Base-by-base conservation (phyloP, 2,113 vertebrate species). In the Daboia siamensis region DNA sequence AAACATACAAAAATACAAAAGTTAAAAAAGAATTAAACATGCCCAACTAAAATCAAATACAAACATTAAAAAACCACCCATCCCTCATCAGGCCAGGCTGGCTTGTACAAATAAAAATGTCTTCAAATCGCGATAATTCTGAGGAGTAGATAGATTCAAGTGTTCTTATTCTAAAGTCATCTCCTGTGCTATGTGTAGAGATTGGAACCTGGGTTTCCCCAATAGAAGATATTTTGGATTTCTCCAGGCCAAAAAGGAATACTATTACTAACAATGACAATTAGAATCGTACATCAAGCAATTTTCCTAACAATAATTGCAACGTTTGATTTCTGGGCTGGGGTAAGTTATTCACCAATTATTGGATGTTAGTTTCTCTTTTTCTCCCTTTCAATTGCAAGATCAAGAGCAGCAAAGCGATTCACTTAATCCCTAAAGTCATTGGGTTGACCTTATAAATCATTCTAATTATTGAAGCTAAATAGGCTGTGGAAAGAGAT, bases 401-500 rank as follows among this genome's bases (percentile, higher is more conserved):
- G 93, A 90, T 92, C 57, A 84, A 91, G 93, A 93, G 64, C 69
- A 69, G 55, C 94, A 89, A 74, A 2, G 12, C 93, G 93, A 97
- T 96, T 96, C 95, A 96, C 94, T 90, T 96, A 92, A 97, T 95
- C 94, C 92, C 48, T 93, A 91, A 92, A 95, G 93, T 95, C 96
- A 96, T 93, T 96, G 94, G 94, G 94, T 94, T 94, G 95, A 93
- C 93, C 91, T 92, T 95, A 89, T 95, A 96, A 96, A 96, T 97
- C 59, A 94, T 94, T 94, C 95, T 95, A 96, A 97, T 97, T 94
- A 94, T 96, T 96, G 94, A 92, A 95, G 88, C 94, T 96, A 96
- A 97, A 95, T 96, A 96, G 93, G 93, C 95, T 95, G 95, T 88
- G 90, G 95, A 95, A 93, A 94, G 95, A 95, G 93, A 97, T 96